Conservation (phyloP, 2,888 invertebrate species). For the Adineta ricciae region DNA sequence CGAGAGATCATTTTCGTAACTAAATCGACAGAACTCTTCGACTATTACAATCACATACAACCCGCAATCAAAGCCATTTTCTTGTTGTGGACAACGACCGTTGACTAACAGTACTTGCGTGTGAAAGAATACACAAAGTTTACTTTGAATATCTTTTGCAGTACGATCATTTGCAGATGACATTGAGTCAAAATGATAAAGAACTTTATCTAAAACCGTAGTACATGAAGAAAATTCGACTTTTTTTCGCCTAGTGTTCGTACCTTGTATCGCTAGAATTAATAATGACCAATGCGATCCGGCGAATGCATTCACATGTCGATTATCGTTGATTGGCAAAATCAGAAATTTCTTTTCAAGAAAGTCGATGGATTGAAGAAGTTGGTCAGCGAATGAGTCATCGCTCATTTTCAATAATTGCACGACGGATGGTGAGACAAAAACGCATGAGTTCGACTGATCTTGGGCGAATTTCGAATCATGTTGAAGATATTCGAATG, state of each 20-base stretch:
- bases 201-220: not conserved
- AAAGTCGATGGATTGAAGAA: not conserved
- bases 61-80: not conserved
- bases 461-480: not conserved
- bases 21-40: not conserved
- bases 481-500: not conserved
- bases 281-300: constrained; percentile 13
- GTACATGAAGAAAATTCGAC: too few relatives aligned
- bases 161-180: not conserved
- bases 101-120: not conserved
- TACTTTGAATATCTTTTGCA: not conserved
- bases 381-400: not conserved
- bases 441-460: not conserved
- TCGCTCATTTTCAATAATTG: not conserved
- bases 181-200: constrained; percentile 17
- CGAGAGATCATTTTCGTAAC: not conserved
- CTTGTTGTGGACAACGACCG: not conserved
- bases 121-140: not conserved
- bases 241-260: not conserved
- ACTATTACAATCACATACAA: not conserved
- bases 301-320: not conserved
- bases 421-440: not conserved
- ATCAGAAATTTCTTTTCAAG: not conserved
- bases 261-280: not conserved
- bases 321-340: not conserved